A percentile compares a stretch with the other conserved stretches of the same genome.
Conservation (phyloP, 2,797 vertebrate species). For the Anas bernieri region DNA sequence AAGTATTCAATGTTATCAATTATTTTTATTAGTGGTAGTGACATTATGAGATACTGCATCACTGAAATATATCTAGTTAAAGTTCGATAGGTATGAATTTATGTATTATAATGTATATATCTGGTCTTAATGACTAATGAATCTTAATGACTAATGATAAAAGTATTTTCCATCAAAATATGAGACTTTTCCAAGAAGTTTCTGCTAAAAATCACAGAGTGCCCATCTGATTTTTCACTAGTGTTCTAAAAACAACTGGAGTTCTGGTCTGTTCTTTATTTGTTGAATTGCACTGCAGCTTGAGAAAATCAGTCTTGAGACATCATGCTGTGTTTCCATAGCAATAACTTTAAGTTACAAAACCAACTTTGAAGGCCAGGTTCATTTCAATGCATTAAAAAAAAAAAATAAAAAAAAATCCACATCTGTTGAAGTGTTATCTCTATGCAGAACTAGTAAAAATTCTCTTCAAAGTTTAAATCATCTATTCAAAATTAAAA, state of each 20-base stretch:
- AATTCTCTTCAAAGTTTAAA: background rate
- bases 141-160: background rate
- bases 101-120: background rate
- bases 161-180: background rate
- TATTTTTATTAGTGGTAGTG: background rate
- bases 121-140: background rate
- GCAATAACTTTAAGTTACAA: conserved; percentile 68
- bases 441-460: background rate
- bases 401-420: background rate
- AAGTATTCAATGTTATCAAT: background rate
- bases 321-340: conserved; percentile 70
- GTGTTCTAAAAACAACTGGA: background rate
- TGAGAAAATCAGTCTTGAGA: conserved; percentile 60
- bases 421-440: background rate
- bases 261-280: conserved; percentile 13
- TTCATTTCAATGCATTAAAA: conserved; percentile 11
- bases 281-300: conserved; percentile 38
- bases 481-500: background rate
- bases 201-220: background rate
- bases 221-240: background rate
- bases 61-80: background rate
- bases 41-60: background rate
- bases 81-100: too few species aligned
- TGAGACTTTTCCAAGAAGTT: background rate
- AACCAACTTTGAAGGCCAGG: conserved; percentile 45